These are phyloP conservation scores for Scyliorhinus canicula DNA, from an alignment of 2,797 vertebrate species.

Conservation along the genomic window DNA sequence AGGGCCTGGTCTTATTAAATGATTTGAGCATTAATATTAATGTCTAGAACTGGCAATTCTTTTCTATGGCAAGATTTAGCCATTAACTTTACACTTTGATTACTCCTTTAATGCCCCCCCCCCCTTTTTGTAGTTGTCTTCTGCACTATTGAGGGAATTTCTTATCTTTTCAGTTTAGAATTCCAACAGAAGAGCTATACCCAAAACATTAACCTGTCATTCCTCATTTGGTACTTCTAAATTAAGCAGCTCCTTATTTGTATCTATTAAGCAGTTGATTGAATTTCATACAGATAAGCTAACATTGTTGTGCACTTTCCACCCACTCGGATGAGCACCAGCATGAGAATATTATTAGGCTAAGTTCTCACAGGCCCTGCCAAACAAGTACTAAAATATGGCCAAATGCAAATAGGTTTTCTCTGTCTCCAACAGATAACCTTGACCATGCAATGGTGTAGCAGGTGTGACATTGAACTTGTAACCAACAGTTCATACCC, in stretches of 20 bases:
- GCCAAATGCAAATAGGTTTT: neutral
- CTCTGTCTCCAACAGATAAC: neutral
- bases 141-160: too few relatives aligned
- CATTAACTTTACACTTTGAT: neutral
- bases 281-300: neutral
- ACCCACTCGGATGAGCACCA: too few relatives aligned
- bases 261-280: neutral
- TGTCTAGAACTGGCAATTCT: neutral
- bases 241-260: too few relatives aligned
- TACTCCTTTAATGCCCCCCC: neutral
- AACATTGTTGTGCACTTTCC: neutral
- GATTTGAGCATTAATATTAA: neutral
- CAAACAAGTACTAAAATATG: neutral
- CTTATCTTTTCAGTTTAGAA: too few relatives aligned
- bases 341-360: neutral
- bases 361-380: neutral
- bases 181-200: too few relatives aligned
- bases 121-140: too few relatives aligned
- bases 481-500: too few relatives aligned
- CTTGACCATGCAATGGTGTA: neutral
- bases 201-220: too few relatives aligned
- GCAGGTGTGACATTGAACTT: too few relatives aligned
- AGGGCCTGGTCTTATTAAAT: neutral
- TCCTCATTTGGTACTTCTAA: too few relatives aligned
- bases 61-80: neutral